Percentiles rank a stretch among this genome's conserved stretches.
phyloP scores from a whole-genome alignment of 1,140 invertebrate genomes.

The Lepidurus couesii region DNA sequence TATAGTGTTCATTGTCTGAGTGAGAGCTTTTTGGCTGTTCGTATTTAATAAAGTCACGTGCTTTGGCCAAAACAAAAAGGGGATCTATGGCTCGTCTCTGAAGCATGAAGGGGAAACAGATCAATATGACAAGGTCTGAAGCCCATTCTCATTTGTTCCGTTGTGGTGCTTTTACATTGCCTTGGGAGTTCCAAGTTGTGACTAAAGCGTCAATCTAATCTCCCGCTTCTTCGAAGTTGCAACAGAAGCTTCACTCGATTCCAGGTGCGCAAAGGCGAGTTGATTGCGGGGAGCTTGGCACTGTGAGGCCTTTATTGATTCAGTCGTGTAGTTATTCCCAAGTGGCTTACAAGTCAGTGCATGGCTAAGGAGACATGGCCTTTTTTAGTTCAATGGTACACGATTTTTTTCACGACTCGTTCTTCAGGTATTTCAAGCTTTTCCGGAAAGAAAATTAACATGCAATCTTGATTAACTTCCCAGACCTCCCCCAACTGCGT shows the following conservation, averaged over 20 bases:
- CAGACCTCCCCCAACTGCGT: constrained; percentile 25
- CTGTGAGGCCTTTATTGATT: neutral
- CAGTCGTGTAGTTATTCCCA: neutral
- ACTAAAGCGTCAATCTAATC: neutral
- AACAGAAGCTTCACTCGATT: neutral
- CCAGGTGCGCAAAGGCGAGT: neutral
- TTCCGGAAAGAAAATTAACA: neutral
- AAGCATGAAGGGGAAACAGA: neutral
- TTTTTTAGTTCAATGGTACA: constrained; percentile 31
- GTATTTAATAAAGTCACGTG: neutral
- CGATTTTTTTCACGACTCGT: constrained; percentile 31
- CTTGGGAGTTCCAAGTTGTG: neutral
- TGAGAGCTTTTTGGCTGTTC: neutral
- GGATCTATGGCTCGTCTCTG: neutral
- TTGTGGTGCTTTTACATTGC: neutral
- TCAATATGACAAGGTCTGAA: neutral
- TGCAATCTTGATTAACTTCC: neutral
- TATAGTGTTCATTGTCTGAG: neutral
- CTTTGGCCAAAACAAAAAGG: neutral
- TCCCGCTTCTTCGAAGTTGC: constrained; percentile 3
- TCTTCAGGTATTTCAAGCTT: constrained; percentile 29
- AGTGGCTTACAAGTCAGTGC: neutral
- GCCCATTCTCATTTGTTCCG: neutral
- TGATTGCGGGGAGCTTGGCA: neutral
- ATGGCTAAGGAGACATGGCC: constrained; percentile 27